Conservation (phyloP, 2,888 invertebrate genomes). For the Sinohyriopsis cumingii region DNA sequence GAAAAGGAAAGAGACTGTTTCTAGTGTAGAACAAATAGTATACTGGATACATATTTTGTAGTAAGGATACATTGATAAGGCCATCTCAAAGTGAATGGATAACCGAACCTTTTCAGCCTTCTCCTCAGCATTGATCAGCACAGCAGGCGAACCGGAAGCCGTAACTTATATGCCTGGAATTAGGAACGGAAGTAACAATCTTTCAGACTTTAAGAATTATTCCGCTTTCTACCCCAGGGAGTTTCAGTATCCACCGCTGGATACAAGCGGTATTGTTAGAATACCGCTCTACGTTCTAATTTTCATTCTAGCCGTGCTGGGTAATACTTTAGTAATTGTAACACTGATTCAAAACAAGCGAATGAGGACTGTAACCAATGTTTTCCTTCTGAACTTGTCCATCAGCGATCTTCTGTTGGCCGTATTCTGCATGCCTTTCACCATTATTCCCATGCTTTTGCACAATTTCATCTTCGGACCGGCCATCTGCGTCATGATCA, state of each 20-base stretch:
- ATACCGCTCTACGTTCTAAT: constrained; percentile 84
- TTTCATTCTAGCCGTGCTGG: constrained; percentile 84
- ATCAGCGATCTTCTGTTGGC: constrained; percentile 84
- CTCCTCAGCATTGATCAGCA: too few relatives aligned
- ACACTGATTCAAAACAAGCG: constrained; percentile 74
- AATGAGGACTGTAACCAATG: constrained; percentile 75
- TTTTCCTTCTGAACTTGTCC: constrained; percentile 75
- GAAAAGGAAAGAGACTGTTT: too few relatives aligned
- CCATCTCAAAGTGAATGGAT: too few relatives aligned
- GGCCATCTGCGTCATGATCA: constrained; percentile 81
- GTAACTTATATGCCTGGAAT: too few relatives aligned
- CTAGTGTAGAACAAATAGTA: too few relatives aligned
- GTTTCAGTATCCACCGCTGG: constrained; percentile 20
- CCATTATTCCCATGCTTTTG: constrained; percentile 79
- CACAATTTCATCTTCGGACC: constrained; percentile 83
- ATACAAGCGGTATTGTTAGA: constrained; percentile 27
- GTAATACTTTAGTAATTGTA: constrained; percentile 85
- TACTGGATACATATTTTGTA: too few relatives aligned
- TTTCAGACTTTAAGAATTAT: too few relatives aligned
- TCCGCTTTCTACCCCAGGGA: not conserved
- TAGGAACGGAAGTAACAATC: too few relatives aligned
- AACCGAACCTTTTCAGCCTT: too few relatives aligned
- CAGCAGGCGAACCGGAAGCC: too few relatives aligned
- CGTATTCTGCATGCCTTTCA: constrained; percentile 87
- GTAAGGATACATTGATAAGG: too few relatives aligned